Conservation (phyloP, 2,113 vertebrate genomes). For the Oophaga pumilio region DNA sequence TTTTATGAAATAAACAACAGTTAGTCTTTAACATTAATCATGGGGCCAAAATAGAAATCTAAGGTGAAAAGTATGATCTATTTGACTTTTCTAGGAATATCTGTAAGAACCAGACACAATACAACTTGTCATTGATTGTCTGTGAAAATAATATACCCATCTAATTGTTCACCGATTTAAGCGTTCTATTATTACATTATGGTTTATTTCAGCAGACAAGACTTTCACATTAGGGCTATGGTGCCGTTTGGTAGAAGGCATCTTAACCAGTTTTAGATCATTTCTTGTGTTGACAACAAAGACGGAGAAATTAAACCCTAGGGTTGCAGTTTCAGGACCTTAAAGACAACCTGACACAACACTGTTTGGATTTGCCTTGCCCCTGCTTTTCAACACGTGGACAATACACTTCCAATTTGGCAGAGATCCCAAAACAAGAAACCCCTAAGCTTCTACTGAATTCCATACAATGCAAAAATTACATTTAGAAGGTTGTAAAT, state of each 20-base stretch:
- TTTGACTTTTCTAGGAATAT: not conserved
- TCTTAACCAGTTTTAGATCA: not conserved
- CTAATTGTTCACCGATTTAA: not conserved
- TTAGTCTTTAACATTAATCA: not conserved
- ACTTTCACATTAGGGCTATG: not conserved
- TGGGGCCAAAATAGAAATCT: not conserved
- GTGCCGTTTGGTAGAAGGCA: not conserved
- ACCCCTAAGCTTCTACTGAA: not conserved
- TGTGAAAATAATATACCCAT: not conserved
- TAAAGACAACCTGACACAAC: not conserved
- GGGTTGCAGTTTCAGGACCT: not conserved
- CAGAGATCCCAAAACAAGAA: not conserved
- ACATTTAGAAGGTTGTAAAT: not conserved
- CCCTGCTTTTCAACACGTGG: conserved; percentile 7
- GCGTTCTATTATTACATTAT: not conserved
- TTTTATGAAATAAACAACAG: too few species aligned
- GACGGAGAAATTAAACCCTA: not conserved
- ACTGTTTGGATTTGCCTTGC: conserved; percentile 3
- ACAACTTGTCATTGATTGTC: not conserved
- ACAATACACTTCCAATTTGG: not conserved
- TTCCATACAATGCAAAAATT: not conserved
- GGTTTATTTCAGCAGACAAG: not conserved
- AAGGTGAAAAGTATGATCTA: not conserved
- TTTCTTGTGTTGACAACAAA: not conserved
- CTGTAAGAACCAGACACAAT: not conserved